Base-by-base conservation (phyloP, 2,113 vertebrate genomes). In the Isichthys henryi region DNA sequence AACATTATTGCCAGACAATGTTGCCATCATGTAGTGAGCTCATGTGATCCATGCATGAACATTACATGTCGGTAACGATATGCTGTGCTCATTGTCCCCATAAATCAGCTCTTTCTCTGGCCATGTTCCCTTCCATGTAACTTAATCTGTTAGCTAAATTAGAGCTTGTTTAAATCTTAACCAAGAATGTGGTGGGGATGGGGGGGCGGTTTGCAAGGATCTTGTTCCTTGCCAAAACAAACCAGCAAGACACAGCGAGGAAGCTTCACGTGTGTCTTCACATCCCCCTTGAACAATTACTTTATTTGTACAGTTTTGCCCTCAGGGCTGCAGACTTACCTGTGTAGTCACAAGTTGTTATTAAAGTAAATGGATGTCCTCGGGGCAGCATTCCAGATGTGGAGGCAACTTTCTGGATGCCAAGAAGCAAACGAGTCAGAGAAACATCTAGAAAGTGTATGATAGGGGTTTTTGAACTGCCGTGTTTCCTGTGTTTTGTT, bases 371-470 rank as follows among this genome's bases (percentile, higher is more conserved):
- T 46, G n/a, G n/a, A 39, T 52, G 46, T 45, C 15, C 19, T n/a
- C 11, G 39, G 83, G 83, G 89, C 83, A 90, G 88, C 66, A 90
- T 90, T 89, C 74, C 89, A 91, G 89, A 90, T 21, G 19, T 58
- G 19, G 45, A 82, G 46, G 53, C 56, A 80, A 48, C 88, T 88
- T 3, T 88, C 49, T 50, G 7, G 10, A 87, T 21, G 27, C 13
- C n/a, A 21, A 21, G n/a, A 52, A 39, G 17, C 21, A 87, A 35
- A 80, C 13, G 35, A 77, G 70, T 77, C 13, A 39, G 3, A 35
- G 70, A 80, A 39, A 17, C 35, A 80, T 80, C 35, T 35, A 43
- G 35, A 80, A 74, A 80, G 13, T 66, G 62, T 66, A 27, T 31
- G n/a, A 31, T 4, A 31, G 13, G 70, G 70, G 4, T 43, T 35